Evolutionary conservation across 2,888 invertebrate species (phyloP), one percentile per base, ranked within the genome.

Genomic region (Philopedon plagiatum): DNA sequence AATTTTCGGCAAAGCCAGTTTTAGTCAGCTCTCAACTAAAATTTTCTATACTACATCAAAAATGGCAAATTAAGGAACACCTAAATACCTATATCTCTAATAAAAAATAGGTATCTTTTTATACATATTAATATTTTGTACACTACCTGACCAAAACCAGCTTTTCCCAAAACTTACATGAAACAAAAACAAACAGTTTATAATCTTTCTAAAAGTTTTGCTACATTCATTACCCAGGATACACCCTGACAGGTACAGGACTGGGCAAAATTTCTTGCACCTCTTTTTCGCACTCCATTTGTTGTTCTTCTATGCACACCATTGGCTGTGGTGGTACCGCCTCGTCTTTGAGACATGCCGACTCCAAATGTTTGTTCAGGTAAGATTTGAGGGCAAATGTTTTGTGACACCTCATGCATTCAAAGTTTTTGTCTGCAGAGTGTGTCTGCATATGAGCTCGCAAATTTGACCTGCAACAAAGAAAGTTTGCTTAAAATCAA

Each of bases 371-470:
- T 86, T 97, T 97, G 87, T 95, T 96, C 57, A 97, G 90, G 87
- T 97, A 97, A 80, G 96, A 96, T 86, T 97, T 97, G 76, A 98
- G 91, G 21, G 97, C 96, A 86, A 97, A 98, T 21, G 93, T 91
- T 86, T 96, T 97, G 85, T 93, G 91, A 86, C 97, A 97, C 75
- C 93, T 90, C 79, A 91, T 87, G 85, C 97, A 98, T 83, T 93
- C 92, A 87, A 93, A 95, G 83, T 95, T 95, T 87, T 97, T 97
- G 85, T 94, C 94, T 54, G 92, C 89, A 34, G 96, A 94, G 85
- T 97, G 97, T 8, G 97, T 97, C 86, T 97, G 96, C 91, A 97
- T 94, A 87, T 98, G 97, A 0, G 97, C 97, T 18, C 97, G 89
- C 57, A 97, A 88, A 85, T 97, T 97, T 71, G 95, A 95, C 62